phyloP scores from a whole-genome alignment of 2,113 vertebrate species.

The Otus sunia region DNA sequence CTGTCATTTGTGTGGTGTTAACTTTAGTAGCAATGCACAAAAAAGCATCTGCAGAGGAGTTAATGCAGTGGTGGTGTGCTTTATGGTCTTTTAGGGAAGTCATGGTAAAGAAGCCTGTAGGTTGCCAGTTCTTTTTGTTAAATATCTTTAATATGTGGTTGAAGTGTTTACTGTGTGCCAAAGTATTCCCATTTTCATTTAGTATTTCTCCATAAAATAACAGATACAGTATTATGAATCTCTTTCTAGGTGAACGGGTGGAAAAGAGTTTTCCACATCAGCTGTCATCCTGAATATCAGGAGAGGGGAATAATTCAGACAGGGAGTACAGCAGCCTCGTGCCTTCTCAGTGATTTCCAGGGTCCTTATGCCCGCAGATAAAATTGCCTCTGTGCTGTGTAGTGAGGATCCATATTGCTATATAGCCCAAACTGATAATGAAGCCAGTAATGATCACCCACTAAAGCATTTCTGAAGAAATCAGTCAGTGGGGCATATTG shows the following conservation, averaged over 20 bases:
- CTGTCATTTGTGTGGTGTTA: neutral
- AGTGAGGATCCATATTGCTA: accelerated
- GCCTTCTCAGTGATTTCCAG: neutral
- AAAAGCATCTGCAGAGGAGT: neutral
- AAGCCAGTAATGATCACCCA: neutral
- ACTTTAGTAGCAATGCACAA: accelerated
- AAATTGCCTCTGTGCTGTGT: neutral
- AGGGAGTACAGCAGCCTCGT: neutral
- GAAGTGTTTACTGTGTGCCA: neutral
- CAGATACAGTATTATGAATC: neutral
- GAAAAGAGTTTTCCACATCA: neutral
- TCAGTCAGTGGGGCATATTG: neutral
- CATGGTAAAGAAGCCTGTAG: neutral
- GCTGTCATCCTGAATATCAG: neutral
- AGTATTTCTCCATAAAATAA: neutral
- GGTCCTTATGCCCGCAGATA: accelerated
- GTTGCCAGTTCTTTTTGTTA: neutral
- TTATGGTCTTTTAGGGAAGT: neutral
- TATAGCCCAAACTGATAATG: neutral
- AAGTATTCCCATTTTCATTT: neutral
- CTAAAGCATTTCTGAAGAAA: neutral
- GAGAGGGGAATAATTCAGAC: neutral
- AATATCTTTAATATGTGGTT: neutral
- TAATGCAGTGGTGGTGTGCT: neutral
- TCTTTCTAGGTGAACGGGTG: neutral